Percentiles rank a stretch among this genome's conserved stretches.
Evolutionary conservation across 2,113 vertebrate genomes (phyloP).

Genomic region (Eclectus roratus): DNA sequence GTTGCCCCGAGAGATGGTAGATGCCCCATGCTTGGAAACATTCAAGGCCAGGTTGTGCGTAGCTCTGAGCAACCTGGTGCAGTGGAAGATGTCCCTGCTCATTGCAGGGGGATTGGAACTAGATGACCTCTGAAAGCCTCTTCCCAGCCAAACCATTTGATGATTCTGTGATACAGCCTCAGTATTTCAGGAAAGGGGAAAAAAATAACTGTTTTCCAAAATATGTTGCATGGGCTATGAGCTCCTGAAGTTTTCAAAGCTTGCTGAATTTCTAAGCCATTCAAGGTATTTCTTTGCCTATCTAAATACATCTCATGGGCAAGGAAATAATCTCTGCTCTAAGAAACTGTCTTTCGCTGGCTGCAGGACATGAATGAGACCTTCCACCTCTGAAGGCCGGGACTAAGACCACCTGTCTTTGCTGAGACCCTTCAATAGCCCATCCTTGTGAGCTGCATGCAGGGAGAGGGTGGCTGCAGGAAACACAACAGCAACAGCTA

Average conservation of each 20-base stretch:
- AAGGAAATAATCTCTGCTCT: neutral
- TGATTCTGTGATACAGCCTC: neutral
- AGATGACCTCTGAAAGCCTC: neutral
- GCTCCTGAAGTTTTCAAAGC: neutral
- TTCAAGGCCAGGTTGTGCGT: rapidly evolving
- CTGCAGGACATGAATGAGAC: neutral
- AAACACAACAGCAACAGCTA: neutral
- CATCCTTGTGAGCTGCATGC: rapidly evolving
- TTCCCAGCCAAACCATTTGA: neutral
- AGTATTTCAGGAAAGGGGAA: neutral
- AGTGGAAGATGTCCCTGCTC: neutral
- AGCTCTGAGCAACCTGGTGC: neutral
- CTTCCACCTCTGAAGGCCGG: neutral
- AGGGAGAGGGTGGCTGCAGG: neutral
- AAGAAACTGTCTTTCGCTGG: neutral
- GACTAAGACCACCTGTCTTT: neutral
- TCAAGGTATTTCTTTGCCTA: neutral
- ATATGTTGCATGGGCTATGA: neutral
- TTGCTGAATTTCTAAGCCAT: neutral
- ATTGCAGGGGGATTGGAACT: neutral
- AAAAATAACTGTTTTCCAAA: neutral
- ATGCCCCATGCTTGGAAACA: neutral
- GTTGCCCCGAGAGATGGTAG: neutral
- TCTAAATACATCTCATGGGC: neutral
- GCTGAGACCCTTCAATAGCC: neutral